These are phyloP conservation scores for Apoda limacodes DNA, from an alignment of 2,888 invertebrate species.

Conservation along the genomic window DNA sequence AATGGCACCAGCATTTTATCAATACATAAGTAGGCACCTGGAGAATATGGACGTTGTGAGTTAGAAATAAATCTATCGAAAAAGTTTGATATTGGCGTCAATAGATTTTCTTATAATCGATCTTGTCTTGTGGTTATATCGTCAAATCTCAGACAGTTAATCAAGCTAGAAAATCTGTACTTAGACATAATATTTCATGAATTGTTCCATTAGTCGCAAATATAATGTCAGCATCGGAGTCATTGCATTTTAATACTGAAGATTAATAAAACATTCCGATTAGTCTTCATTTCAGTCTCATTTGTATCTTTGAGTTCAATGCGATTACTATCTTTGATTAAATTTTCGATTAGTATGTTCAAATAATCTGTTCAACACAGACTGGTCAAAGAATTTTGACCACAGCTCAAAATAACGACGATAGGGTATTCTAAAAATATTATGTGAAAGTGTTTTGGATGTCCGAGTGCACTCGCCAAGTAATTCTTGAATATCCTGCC, in stretches of 20 bases:
- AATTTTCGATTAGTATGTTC: background rate
- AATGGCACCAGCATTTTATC: conserved; percentile 22
- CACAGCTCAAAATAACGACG: too few species aligned
- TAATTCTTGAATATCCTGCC: too few species aligned
- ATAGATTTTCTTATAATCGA: conserved; percentile 12
- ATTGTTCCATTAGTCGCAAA: conserved; percentile 20
- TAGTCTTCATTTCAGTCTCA: conserved; percentile 11
- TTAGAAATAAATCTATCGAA: conserved; percentile 18
- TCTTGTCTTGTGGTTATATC: conserved; percentile 13
- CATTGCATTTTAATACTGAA: conserved; percentile 13
- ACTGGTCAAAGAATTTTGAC: background rate
- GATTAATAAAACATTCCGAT: conserved; percentile 14
- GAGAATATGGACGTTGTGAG: conserved; percentile 15
- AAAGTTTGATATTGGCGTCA: conserved; percentile 14
- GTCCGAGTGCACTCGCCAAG: too few species aligned
- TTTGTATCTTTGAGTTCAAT: conserved; percentile 6
- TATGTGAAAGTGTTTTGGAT: too few species aligned
- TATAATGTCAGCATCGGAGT: conserved; percentile 9
- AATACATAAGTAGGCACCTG: conserved; percentile 14
- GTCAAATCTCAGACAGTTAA: conserved; percentile 20
- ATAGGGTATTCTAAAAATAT: too few species aligned
- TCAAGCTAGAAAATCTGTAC: conserved; percentile 20
- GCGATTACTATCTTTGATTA: conserved; percentile 3
- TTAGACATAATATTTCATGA: conserved; percentile 19
- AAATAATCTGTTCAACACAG: background rate